Evolutionary conservation across 2,113 vertebrate species (phyloP).

Genomic region (Clarias batrachus): DNA sequence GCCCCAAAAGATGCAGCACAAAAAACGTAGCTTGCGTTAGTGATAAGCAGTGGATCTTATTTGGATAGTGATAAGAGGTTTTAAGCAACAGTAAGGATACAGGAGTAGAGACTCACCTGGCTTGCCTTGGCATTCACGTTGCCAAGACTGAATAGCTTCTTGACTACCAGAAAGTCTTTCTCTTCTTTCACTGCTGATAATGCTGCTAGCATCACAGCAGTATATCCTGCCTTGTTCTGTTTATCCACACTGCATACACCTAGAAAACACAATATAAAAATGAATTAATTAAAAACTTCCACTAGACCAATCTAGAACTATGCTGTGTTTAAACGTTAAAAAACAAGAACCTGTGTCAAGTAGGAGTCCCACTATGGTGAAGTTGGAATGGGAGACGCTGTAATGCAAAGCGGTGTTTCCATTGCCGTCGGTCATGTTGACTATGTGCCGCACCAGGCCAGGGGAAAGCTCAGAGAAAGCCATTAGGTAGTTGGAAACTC

Average conservation of each 20-base stretch:
- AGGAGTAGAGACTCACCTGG: slow-evolving; percentile 72
- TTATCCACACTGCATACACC: slow-evolving; percentile 84
- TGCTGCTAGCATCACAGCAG: slow-evolving; percentile 90
- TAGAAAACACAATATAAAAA: slow-evolving; percentile 56
- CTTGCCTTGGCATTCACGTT: slow-evolving; percentile 91
- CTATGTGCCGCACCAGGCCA: slow-evolving; percentile 77
- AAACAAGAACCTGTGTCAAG: slow-evolving; percentile 83
- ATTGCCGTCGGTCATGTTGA: slow-evolving; percentile 90
- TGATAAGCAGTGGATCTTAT: not conserved
- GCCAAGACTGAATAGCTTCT: slow-evolving; percentile 84
- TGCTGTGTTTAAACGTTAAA: slow-evolving; percentile 47
- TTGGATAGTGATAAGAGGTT: slow-evolving; percentile 31
- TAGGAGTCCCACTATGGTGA: slow-evolving; percentile 82
- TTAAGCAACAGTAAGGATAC: slow-evolving; percentile 53
- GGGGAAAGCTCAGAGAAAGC: slow-evolving; percentile 79
- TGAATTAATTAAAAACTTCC: not conserved
- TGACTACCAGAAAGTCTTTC: slow-evolving; percentile 82
- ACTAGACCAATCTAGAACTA: not conserved
- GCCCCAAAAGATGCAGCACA: not conserved
- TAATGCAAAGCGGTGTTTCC: slow-evolving; percentile 96
- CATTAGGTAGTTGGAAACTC: slow-evolving; percentile 81
- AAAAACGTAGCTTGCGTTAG: not conserved
- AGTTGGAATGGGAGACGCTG: slow-evolving; percentile 95
- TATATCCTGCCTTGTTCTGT: slow-evolving; percentile 95
- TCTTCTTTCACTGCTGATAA: slow-evolving; percentile 82